A percentile compares a stretch with the other conserved stretches of the same genome.
phyloP scores from a whole-genome alignment of 2,888 invertebrate genomes.

The Glyphotaelius pellucidus region DNA sequence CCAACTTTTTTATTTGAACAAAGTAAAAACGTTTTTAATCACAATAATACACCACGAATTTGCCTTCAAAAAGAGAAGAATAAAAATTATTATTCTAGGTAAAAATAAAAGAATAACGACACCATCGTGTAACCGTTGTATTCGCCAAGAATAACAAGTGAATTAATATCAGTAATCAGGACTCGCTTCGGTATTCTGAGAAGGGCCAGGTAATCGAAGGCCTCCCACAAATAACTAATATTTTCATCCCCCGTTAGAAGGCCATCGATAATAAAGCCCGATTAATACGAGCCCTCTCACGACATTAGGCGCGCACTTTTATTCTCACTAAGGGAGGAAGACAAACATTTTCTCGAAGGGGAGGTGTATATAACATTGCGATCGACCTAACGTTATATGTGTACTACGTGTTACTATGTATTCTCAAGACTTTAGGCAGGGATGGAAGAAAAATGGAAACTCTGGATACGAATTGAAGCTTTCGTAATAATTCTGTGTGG shows the following conservation, averaged over 20 bases:
- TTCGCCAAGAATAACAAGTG: background rate
- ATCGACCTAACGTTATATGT: background rate
- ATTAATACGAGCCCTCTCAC: constrained; percentile 36
- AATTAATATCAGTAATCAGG: background rate
- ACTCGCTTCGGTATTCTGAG: constrained; percentile 5
- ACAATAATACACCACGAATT: background rate
- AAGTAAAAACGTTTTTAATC: background rate
- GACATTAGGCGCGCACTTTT: constrained; percentile 35
- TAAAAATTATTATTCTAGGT: background rate
- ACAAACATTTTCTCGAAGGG: constrained; percentile 44
- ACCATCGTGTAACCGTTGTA: background rate
- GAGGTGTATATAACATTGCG: background rate
- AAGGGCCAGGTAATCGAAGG: background rate
- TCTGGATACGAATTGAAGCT: background rate
- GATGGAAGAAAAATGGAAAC: background rate
- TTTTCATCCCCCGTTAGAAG: constrained; percentile 35
- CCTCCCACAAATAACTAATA: constrained; percentile 9
- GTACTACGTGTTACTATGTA: background rate
- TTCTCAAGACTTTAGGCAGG: background rate
- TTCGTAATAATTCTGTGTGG: background rate
- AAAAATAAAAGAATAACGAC: background rate
- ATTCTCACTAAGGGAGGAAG: constrained; percentile 17
- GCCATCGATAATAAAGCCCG: constrained; percentile 36
- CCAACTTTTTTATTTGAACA: no score
- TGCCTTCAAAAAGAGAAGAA: background rate